A percentile compares a stretch with the other conserved stretches of the same genome.
Conservation (phyloP, 2,888 invertebrate species). For the Lordiphosa fenestrarum region DNA sequence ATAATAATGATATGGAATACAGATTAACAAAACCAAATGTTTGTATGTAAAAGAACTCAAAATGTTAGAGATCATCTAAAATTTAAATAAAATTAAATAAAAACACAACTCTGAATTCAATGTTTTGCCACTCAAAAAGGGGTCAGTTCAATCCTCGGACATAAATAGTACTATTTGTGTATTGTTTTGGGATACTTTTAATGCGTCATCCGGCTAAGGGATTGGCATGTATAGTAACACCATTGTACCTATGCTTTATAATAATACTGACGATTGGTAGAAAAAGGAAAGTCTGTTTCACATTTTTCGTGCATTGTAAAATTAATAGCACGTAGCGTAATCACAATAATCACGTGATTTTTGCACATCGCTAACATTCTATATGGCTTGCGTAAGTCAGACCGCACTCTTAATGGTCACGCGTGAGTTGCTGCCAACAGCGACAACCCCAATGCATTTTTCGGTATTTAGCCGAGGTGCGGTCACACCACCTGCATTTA, state of each 20-base stretch:
- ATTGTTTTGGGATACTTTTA: background rate
- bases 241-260: too few relatives aligned
- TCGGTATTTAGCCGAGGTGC: too few relatives aligned
- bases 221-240: slow-evolving; percentile 98
- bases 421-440: too few relatives aligned
- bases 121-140: background rate
- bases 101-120: slow-evolving; percentile 7
- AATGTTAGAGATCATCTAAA: slow-evolving; percentile 78
- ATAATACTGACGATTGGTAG: too few relatives aligned
- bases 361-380: too few relatives aligned
- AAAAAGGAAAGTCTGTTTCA: too few relatives aligned
- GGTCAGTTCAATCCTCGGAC: background rate
- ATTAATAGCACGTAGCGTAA: too few relatives aligned
- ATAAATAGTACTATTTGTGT: background rate
- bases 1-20: slow-evolving; percentile 25
- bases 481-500: slow-evolving; percentile 32
- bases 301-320: too few relatives aligned
- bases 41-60: slow-evolving; percentile 79
- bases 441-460: too few relatives aligned
- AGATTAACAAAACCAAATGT: slow-evolving; percentile 55
- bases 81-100: slow-evolving; percentile 77
- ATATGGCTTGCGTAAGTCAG: too few relatives aligned
- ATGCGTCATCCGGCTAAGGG: slow-evolving; percentile 89
- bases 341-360: too few relatives aligned
- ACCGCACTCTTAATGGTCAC: too few relatives aligned